Evolutionary conservation across 2,888 invertebrate species (phyloP).

Genomic region (Scaptomyza caliginosa): DNA sequence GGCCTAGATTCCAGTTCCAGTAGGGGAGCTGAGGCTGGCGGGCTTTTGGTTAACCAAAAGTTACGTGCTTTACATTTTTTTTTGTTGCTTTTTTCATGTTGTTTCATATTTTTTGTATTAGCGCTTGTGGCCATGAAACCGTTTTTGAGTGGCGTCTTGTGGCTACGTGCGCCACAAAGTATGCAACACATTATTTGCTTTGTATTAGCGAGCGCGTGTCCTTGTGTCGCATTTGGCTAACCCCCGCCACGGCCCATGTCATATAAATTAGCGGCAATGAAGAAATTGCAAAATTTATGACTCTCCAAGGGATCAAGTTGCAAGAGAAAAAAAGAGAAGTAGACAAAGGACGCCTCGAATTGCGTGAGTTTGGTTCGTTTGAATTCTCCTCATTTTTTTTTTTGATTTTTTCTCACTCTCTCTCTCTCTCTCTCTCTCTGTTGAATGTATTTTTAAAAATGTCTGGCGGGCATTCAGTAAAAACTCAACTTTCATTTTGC

Average conservation of each 20-base stretch:
- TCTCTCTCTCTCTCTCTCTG: background rate
- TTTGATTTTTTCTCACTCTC: too few species aligned
- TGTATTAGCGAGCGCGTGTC: slow-evolving; percentile 63
- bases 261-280: slow-evolving; percentile 78
- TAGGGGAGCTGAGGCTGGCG: background rate
- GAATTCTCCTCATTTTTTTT: slow-evolving; percentile 10
- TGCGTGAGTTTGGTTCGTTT: slow-evolving; percentile 27
- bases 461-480: slow-evolving; percentile 61
- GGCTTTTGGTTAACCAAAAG: slow-evolving; percentile 62
- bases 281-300: slow-evolving; percentile 81
- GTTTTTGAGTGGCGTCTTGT: slow-evolving; percentile 52
- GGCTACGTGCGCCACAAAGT: slow-evolving; percentile 34
- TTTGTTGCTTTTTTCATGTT: slow-evolving; percentile 1
- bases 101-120: slow-evolving; percentile 25
- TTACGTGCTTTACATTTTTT: slow-evolving; percentile 53
- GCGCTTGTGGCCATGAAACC: slow-evolving; percentile 63
- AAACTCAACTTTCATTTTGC: slow-evolving; percentile 20
- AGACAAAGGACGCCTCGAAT: slow-evolving; percentile 8
- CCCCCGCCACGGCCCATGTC: slow-evolving; percentile 27
- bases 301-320: slow-evolving; percentile 61
- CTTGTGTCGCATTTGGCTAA: slow-evolving; percentile 30
- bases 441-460: slow-evolving; percentile 65
- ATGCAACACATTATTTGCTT: slow-evolving; percentile 74
- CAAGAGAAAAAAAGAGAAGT: slow-evolving; percentile 4
- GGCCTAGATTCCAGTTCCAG: slow-evolving; percentile 49